These are phyloP conservation scores for Callionymus lyra DNA, from an alignment of 2,113 vertebrate species.

Conservation along the genomic window DNA sequence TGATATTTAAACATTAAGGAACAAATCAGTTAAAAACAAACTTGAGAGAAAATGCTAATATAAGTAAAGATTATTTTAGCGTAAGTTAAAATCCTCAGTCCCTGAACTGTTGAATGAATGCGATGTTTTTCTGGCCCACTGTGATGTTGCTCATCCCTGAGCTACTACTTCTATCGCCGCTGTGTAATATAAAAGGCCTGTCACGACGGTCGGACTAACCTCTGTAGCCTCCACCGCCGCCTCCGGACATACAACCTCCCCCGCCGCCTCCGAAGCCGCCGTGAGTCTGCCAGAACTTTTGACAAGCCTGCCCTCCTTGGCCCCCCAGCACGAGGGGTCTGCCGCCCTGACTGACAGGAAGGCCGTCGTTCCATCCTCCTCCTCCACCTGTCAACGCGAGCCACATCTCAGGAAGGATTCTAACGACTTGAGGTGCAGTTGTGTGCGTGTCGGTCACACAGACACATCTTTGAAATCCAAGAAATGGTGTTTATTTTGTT, in stretches of 20 bases:
- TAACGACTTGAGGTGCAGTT: neutral
- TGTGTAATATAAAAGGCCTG: neutral
- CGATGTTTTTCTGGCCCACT: too few species aligned
- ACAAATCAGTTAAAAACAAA: too few species aligned
- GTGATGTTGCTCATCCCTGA: too few species aligned
- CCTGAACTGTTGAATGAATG: too few species aligned
- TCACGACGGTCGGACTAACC: conserved; percentile 64
- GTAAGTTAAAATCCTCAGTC: neutral
- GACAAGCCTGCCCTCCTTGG: conserved; percentile 90
- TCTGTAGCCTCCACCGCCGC: conserved; percentile 96
- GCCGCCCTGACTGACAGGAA: conserved; percentile 81
- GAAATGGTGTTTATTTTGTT: too few species aligned
- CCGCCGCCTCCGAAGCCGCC: conserved; percentile 96
- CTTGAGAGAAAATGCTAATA: neutral
- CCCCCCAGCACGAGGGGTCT: conserved; percentile 86
- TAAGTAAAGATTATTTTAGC: too few species aligned
- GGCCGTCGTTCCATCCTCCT: conserved; percentile 89
- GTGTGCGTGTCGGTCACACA: neutral
- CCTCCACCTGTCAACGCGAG: conserved; percentile 81
- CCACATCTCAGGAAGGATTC: conserved; percentile 2
- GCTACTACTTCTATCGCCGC: too few species aligned
- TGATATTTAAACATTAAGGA: too few species aligned
- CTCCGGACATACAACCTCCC: conserved; percentile 89
- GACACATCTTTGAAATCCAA: too few species aligned
- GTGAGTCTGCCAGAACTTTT: conserved; percentile 88